Conservation (phyloP, 2,797 vertebrate genomes). For the Artibeus jamaicensis region DNA sequence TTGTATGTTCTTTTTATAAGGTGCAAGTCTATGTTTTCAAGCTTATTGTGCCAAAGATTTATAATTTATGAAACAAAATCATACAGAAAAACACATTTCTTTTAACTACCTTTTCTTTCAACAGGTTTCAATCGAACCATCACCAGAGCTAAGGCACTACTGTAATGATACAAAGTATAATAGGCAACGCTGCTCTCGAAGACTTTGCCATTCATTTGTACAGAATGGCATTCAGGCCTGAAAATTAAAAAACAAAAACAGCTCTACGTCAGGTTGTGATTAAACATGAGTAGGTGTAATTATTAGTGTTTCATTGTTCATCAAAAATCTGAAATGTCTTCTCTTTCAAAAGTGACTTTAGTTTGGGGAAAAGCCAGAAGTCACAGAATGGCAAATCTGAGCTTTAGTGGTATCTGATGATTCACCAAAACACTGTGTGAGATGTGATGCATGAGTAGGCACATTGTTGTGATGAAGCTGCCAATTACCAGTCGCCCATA, state of each 20-base stretch:
- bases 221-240: background rate
- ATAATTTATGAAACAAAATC: constrained; percentile 20
- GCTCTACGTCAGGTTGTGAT: background rate
- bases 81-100: background rate
- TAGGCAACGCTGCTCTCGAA: background rate
- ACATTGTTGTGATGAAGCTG: background rate
- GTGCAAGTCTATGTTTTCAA: background rate
- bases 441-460: background rate
- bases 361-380: background rate
- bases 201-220: background rate
- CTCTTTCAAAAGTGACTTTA: background rate
- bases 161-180: background rate
- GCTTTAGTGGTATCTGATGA: background rate
- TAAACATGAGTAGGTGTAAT: background rate
- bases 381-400: background rate
- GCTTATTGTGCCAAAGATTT: background rate
- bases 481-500: background rate
- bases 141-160: background rate
- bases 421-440: background rate
- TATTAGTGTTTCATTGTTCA: background rate
- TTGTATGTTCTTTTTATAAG: background rate
- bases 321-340: background rate
- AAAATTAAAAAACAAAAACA: background rate
- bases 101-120: background rate
- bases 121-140: background rate